These are phyloP conservation scores for Eristalis tenax DNA, from an alignment of 2,888 invertebrate species.

Conservation along the genomic window DNA sequence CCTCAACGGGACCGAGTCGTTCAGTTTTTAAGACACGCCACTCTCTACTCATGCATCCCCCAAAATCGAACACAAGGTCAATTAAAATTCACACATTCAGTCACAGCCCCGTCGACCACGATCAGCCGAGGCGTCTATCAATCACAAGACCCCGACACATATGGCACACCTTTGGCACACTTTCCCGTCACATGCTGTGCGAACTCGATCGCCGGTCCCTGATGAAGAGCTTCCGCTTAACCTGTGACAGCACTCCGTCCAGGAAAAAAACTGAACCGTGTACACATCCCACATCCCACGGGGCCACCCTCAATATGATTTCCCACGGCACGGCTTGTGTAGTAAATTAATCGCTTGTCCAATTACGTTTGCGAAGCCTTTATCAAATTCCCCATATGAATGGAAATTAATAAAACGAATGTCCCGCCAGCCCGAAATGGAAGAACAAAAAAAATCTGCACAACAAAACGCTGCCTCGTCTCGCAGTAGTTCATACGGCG, in stretches of 20 bases:
- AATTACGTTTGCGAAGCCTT: neutral
- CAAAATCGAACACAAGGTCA: no score
- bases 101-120: neutral
- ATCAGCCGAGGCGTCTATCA: neutral
- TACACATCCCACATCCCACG: neutral
- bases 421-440: neutral
- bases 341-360: conserved; percentile 9
- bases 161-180: neutral
- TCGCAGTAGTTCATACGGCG: no score
- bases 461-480: neutral
- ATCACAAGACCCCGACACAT: neutral
- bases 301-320: neutral
- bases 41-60: no score
- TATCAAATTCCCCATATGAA: conserved; percentile 1
- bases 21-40: no score
- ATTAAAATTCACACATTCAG: no score
- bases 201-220: neutral
- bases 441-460: neutral
- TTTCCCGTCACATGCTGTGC: neutral
- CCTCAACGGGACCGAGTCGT: no score
- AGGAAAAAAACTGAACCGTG: neutral
- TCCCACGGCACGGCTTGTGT: neutral
- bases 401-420: conserved; percentile 7
- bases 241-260: neutral
- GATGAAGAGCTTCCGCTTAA: neutral